Percentiles rank a stretch among this genome's conserved stretches.
Evolutionary conservation across 2,888 invertebrate genomes (phyloP).

Genomic region (Synergus umbraculus): DNA sequence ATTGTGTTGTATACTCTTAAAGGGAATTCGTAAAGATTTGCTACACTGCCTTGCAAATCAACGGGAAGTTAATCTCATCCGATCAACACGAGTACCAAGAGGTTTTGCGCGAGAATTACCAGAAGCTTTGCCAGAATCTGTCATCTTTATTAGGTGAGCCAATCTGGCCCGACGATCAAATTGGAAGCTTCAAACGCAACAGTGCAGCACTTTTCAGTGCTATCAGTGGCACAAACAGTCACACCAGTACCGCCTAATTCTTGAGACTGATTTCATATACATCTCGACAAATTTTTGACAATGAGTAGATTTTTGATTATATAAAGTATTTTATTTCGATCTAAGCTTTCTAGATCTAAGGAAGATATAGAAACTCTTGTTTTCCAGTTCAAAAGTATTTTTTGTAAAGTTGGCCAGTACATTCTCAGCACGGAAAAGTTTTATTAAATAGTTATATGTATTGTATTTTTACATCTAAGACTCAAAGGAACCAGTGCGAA

Average conservation of each 20-base stretch:
- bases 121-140: slow-evolving; percentile 89
- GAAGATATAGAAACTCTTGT: slow-evolving; percentile 35
- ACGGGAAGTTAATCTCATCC: slow-evolving; percentile 90
- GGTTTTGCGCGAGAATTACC: slow-evolving; percentile 90
- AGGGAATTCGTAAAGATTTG: slow-evolving; percentile 95
- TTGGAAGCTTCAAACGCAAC: slow-evolving; percentile 85
- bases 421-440: slow-evolving; percentile 21
- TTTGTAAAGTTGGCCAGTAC: slow-evolving; percentile 39
- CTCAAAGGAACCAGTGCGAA: background rate
- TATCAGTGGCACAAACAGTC: slow-evolving; percentile 88
- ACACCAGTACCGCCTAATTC: slow-evolving; percentile 88
- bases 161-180: slow-evolving; percentile 82
- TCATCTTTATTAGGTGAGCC: slow-evolving; percentile 87
- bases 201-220: slow-evolving; percentile 88
- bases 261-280: slow-evolving; percentile 52
- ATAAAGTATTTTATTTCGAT: slow-evolving; percentile 43
- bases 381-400: slow-evolving; percentile 45
- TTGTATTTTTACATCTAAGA: slow-evolving; percentile 11
- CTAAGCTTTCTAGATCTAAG: slow-evolving; percentile 43
- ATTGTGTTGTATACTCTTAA: slow-evolving; percentile 63
- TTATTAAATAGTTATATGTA: slow-evolving; percentile 13
- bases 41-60: slow-evolving; percentile 92
- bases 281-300: slow-evolving; percentile 26
- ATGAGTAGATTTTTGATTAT: slow-evolving; percentile 3
- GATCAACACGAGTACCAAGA: slow-evolving; percentile 97